Evolutionary conservation across 1,140 invertebrate genomes (phyloP).

Genomic region (Tetragnatha versicolor): DNA sequence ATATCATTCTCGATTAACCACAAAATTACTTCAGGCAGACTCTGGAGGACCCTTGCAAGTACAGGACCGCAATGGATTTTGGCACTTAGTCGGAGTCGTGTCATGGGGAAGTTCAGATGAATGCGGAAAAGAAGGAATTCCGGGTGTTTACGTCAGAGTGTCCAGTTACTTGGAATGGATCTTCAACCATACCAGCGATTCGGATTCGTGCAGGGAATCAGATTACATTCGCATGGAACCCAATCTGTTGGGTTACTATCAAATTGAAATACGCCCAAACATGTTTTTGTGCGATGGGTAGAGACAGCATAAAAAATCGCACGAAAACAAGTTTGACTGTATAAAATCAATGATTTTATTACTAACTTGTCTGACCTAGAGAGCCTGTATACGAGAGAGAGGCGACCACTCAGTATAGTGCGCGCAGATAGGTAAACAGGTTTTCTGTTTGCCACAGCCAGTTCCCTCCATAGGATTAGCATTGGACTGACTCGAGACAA

Average conservation of each 20-base stretch:
- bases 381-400: too few relatives aligned
- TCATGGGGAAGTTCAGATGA: slow-evolving; percentile 84
- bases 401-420: too few relatives aligned
- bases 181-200: slow-evolving; percentile 47
- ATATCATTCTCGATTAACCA: neutral
- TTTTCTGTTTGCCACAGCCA: too few relatives aligned
- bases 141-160: slow-evolving; percentile 39
- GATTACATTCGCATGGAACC: neutral
- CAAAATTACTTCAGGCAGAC: slow-evolving; percentile 71
- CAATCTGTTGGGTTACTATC: neutral
- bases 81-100: slow-evolving; percentile 84
- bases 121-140: slow-evolving; percentile 7
- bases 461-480: too few relatives aligned
- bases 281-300: too few relatives aligned
- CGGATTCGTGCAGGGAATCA: neutral
- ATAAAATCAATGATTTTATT: too few relatives aligned
- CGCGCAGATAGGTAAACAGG: too few relatives aligned
- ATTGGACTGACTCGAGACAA: too few relatives aligned
- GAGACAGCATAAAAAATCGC: too few relatives aligned
- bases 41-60: slow-evolving; percentile 85
- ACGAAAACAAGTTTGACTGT: too few relatives aligned
- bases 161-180: slow-evolving; percentile 41
- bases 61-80: slow-evolving; percentile 73
- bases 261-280: too few relatives aligned
- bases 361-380: too few relatives aligned